These are phyloP conservation scores for Brachymystax lenok DNA, from an alignment of 2,797 vertebrate species.

Conservation along the genomic window DNA sequence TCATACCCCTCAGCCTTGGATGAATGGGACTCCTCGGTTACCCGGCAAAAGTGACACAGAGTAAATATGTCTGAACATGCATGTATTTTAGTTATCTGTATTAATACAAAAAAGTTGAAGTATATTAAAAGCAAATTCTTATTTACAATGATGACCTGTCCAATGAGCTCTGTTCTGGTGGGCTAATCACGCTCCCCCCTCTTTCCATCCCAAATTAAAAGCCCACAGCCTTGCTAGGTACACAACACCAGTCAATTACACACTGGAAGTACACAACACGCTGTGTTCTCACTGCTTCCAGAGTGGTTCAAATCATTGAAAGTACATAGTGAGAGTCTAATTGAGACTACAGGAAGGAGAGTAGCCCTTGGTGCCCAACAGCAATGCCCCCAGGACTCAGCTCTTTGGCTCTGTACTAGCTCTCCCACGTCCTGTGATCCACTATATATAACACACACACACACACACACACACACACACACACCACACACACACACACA, in stretches of 20 bases:
- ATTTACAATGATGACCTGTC: too few species aligned
- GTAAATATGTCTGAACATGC: too few species aligned
- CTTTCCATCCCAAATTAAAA: not conserved
- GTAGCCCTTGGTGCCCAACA: not conserved
- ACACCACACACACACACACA: too few species aligned
- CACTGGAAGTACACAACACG: not conserved
- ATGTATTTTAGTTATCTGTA: too few species aligned
- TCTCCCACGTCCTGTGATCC: not conserved
- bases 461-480: not conserved
- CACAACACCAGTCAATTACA: too few species aligned
- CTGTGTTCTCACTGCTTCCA: not conserved
- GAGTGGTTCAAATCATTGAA: not conserved
- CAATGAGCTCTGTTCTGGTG: not conserved
- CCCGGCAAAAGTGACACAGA: not conserved
- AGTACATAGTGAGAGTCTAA: not conserved
- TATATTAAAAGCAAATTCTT: too few species aligned
- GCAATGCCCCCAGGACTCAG: not conserved
- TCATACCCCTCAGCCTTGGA: not conserved
- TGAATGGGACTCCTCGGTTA: not conserved
- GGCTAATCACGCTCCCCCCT: not conserved
- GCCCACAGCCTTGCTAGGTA: not conserved
- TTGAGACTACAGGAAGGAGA: slow-evolving; percentile 4
- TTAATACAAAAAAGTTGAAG: too few species aligned
- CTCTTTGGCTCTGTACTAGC: not conserved
- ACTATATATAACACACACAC: not conserved